phyloP scores from a whole-genome alignment of 2,888 invertebrate genomes.

The Disparrhopalites patrizii region DNA sequence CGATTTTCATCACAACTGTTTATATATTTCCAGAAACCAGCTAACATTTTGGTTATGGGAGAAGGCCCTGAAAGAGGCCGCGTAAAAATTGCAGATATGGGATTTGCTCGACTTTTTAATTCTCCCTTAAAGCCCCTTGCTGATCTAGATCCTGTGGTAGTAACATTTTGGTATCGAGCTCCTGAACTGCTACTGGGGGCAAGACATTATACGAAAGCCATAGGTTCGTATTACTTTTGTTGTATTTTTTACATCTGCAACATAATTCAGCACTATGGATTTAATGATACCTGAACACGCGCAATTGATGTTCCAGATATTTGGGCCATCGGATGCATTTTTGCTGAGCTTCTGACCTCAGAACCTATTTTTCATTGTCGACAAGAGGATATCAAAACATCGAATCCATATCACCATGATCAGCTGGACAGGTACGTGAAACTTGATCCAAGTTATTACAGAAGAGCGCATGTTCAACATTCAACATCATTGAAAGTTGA shows the following conservation, averaged over 20 bases:
- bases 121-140: conserved; percentile 96
- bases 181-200: conserved; percentile 92
- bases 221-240: conserved; percentile 60
- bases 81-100: conserved; percentile 99
- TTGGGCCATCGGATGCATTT: conserved; percentile 99
- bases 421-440: conserved; percentile 70
- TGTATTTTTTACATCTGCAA: background rate
- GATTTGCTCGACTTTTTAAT: conserved; percentile 96
- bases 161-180: conserved; percentile 99
- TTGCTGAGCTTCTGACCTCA: conserved; percentile 96
- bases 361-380: conserved; percentile 99
- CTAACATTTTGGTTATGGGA: conserved; percentile 99
- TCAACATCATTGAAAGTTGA: background rate
- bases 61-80: conserved; percentile 94
- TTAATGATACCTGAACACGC: no score
- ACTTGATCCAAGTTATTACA: background rate
- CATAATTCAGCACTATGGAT: no score
- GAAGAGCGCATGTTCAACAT: background rate
- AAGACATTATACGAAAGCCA: conserved; percentile 96
- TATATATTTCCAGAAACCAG: conserved; percentile 71
- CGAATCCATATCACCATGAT: conserved; percentile 98
- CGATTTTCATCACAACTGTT: no score
- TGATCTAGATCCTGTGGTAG: conserved; percentile 98
- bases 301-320: conserved; percentile 70
- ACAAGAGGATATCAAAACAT: conserved; percentile 99